Percentiles rank a stretch among this genome's conserved stretches.
Evolutionary conservation across 2,888 invertebrate genomes (phyloP).

Genomic region (Oithona nana): DNA sequence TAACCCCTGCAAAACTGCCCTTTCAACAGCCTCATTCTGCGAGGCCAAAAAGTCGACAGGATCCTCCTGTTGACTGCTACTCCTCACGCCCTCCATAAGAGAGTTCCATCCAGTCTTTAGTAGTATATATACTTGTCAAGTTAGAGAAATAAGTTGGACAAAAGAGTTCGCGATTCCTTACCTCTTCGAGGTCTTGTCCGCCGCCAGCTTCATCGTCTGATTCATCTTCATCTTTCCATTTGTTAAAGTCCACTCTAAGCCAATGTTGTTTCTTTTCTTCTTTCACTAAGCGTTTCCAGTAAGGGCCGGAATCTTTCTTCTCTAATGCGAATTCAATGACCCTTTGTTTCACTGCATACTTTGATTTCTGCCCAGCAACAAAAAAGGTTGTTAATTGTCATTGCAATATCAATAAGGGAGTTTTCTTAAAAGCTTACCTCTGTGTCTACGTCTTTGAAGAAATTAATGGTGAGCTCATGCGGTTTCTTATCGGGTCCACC

Average conservation of each 20-base stretch:
- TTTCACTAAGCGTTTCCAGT: conserved; percentile 71
- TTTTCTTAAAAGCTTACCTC: conserved; percentile 45
- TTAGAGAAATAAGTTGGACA: background rate
- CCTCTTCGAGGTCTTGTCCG: conserved; percentile 39
- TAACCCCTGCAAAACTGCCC: background rate
- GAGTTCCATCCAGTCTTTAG: background rate
- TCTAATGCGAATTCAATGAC: conserved; percentile 17
- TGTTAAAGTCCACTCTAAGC: conserved; percentile 91
- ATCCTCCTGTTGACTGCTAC: background rate
- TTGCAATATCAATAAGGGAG: no score
- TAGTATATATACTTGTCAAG: background rate
- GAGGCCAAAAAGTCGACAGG: background rate
- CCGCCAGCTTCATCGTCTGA: conserved; percentile 51
- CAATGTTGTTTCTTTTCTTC: conserved; percentile 79
- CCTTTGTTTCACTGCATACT: background rate
- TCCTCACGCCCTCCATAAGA: background rate
- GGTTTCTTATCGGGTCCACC: conserved; percentile 63
- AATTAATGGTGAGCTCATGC: conserved; percentile 69
- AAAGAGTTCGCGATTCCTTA: conserved; percentile 23
- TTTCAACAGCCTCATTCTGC: background rate
- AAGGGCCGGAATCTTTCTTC: conserved; percentile 47
- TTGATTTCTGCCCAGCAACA: background rate
- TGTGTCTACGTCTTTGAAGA: conserved; percentile 60
- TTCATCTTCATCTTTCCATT: conserved; percentile 94
- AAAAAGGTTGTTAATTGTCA: no score